These are phyloP conservation scores for Troides aeacus DNA, from an alignment of 2,888 invertebrate species.

Conservation along the genomic window DNA sequence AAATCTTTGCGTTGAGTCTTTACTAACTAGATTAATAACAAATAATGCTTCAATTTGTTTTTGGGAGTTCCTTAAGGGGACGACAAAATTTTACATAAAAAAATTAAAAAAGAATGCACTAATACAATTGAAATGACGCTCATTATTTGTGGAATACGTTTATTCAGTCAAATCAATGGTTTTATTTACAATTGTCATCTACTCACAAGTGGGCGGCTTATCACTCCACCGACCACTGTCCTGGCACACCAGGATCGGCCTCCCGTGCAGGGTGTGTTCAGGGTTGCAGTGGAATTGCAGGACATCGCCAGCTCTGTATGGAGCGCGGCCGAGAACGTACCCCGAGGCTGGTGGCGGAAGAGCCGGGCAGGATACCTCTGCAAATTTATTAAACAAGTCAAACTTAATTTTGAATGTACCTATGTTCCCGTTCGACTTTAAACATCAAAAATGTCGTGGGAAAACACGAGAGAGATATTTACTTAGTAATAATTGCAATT, in stretches of 20 bases:
- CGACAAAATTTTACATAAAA: conserved; percentile 8
- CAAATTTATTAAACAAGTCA: not conserved
- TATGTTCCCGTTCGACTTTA: too few species aligned
- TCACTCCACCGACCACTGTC: conserved; percentile 93
- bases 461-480: too few species aligned
- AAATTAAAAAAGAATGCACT: conserved; percentile 9
- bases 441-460: too few species aligned
- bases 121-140: conserved; percentile 24
- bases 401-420: too few species aligned
- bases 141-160: conserved; percentile 22
- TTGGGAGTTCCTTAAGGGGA: not conserved
- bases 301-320: conserved; percentile 90
- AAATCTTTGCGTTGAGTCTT: too few species aligned
- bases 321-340: conserved; percentile 87
- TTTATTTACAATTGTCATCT: conserved; percentile 2
- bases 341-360: conserved; percentile 88
- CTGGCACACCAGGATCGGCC: conserved; percentile 93
- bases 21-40: too few species aligned
- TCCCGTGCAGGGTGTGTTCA: conserved; percentile 93
- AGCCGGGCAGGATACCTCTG: conserved; percentile 90
- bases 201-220: conserved; percentile 89
- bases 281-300: conserved; percentile 93
- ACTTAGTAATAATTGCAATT: too few species aligned
- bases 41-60: not conserved
- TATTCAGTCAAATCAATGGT: conserved; percentile 19